Base-by-base conservation (phyloP, 2,113 vertebrate genomes). In the Sphaerodactylus townsendi region DNA sequence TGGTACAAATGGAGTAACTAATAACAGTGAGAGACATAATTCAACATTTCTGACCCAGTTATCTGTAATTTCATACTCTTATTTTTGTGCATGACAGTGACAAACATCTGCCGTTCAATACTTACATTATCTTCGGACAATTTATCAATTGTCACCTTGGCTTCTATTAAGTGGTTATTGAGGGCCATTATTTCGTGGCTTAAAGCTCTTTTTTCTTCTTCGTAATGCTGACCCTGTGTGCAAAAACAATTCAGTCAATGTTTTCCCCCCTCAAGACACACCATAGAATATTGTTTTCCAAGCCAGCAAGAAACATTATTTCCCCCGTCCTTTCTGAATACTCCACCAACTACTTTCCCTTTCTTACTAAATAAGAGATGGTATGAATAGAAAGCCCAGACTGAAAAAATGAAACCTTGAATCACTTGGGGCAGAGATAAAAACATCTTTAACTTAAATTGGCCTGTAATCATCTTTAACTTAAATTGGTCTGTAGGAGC, bases 91-190 rank as follows among this genome's bases (percentile, higher is more conserved):
- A 86, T 59, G 75, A 79, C 69, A 8, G 83, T 82, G 75, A 86
- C 25, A 84, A 70, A 1, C 68, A 84, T 4, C 2, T 33, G 50
- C 70, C 77, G 69, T 87, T 72, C 84, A 83, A 86, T 92, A 98
- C 98, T 98, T 96, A 99, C 98, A 17, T 99, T 99, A 94, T 99
- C 98, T 93, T 98, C 97, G 70, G 96, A 96, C 85, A 99, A 97
- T 94, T 99, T 99, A 92, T 99, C 97, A 73, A 99, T 98, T 28
- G 98, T 98, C 94, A 99, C 96, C 95, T 99, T 99, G 72, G 98
- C 98, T 92, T 99, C 98, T 96, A 98, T 96, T 90, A 99, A 96
- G 92, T 99, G 98, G 92, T 98, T 98, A 92, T 98, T 99, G 91
- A 99, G 98, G 83, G 98, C 96, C 33, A 98, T 97, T 76, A 99